phyloP scores from a whole-genome alignment of 2,113 vertebrate genomes.

The Dendropsophus ebraccatus region DNA sequence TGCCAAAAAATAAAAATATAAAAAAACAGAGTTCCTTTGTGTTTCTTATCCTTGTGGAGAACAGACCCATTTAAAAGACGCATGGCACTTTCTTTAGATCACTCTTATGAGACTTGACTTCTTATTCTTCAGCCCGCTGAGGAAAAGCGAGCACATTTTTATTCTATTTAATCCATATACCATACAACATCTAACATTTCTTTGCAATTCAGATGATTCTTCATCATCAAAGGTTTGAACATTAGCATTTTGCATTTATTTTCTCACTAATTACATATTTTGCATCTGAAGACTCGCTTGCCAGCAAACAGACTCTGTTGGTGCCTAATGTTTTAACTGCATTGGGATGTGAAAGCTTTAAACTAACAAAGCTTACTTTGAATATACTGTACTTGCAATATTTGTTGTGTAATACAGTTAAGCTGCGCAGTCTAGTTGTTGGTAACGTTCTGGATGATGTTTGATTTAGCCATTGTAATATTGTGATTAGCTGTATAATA shows the following conservation, averaged over 20 bases:
- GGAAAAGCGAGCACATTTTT: slow-evolving; percentile 31
- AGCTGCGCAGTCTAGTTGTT: not conserved
- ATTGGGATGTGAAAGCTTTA: slow-evolving; percentile 15
- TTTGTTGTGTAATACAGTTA: not conserved
- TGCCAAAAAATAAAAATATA: not conserved
- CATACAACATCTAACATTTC: slow-evolving; percentile 54
- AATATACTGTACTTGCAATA: slow-evolving; percentile 12
- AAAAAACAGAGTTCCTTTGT: not conserved
- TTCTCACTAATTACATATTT: slow-evolving; percentile 49
- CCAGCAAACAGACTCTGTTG: slow-evolving; percentile 26
- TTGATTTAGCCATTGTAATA: not conserved
- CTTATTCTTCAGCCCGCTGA: slow-evolving; percentile 39
- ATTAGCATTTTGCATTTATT: slow-evolving; percentile 58
- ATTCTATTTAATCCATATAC: slow-evolving; percentile 49
- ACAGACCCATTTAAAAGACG: not conserved
- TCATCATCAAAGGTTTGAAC: slow-evolving; percentile 51
- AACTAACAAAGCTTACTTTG: not conserved
- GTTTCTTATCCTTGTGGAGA: slow-evolving; percentile 19
- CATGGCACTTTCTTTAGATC: slow-evolving; percentile 42
- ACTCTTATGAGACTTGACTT: slow-evolving; percentile 47
- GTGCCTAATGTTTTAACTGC: slow-evolving; percentile 32
- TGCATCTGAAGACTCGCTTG: slow-evolving; percentile 34
- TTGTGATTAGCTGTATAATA: not conserved
- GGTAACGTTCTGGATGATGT: not conserved
- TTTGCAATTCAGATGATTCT: slow-evolving; percentile 52